phyloP scores from a whole-genome alignment of 2,113 vertebrate species.

The Melanerpes aurifrons region DNA sequence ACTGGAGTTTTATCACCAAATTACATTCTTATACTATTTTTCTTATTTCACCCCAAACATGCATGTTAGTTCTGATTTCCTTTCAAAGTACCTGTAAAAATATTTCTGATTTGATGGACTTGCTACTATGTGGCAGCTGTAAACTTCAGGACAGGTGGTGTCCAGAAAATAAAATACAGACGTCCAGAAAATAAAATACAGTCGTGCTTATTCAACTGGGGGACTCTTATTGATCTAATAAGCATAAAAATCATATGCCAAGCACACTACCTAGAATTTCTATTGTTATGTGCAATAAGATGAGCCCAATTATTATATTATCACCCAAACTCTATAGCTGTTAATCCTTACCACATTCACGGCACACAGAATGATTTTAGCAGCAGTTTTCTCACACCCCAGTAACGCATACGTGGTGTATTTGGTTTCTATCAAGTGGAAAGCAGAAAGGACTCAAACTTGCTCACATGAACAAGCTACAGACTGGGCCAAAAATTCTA shows the following conservation, averaged over 20 bases:
- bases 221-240: background rate
- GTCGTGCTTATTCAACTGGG: background rate
- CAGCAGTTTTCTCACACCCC: background rate
- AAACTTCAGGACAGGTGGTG: background rate
- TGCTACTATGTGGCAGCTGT: slow-evolving; percentile 40
- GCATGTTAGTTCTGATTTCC: background rate
- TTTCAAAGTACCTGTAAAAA: background rate
- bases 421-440: background rate
- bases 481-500: background rate
- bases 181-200: slow-evolving; percentile 31
- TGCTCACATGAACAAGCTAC: background rate
- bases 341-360: background rate
- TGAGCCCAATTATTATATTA: background rate
- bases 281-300: background rate
- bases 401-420: background rate
- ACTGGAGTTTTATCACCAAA: background rate
- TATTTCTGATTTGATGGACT: slow-evolving; percentile 33
- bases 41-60: background rate
- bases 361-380: background rate
- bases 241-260: background rate
- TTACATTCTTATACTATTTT: background rate
- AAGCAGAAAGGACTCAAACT: background rate
- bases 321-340: background rate
- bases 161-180: background rate
- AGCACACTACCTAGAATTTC: background rate